Evolutionary conservation across 2,113 vertebrate genomes (phyloP), one percentile per base, ranked within the genome.

Genomic region (Gnathonemus echidnorhynchus): DNA sequence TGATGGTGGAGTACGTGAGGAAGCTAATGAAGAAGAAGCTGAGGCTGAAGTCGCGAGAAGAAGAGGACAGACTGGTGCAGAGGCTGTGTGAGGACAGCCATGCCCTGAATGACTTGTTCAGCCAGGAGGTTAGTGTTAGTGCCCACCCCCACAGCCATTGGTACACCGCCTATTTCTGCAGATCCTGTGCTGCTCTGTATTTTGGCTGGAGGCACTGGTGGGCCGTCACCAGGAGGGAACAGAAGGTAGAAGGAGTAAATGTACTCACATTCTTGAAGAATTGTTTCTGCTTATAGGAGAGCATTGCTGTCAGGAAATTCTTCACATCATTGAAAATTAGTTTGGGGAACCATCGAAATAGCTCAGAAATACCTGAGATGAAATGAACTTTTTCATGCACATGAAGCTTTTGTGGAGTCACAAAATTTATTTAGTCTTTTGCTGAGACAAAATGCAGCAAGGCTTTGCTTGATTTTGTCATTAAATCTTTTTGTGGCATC

Each of bases 1-100:
- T 98, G 92, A 95, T 96, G 85, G 94, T 93, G 85, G 95, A 96
- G 50, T 97, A 98, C 88, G 94, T 98, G 0, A 90, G 90, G 90
- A 96, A 94, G 91, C 95, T 97, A 91, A 92, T 98, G 92, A 97
- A 96, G 92, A 95, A 91, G 88, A 96, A 95, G 89, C 90, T 95
- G 85, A 96, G 93, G 89, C 92, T 95, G 91, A 97, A 94, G 94
- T 93, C 89, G 0, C 88, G 90, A 0, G 91, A 94, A 2, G 95
- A 96, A 88, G 97, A 98, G 93, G 94, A 96, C 90, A 93, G 89
- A 2, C 92, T 97, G 90, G 96, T 97, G 0, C 24, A 86, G 0
- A 91, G 93, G 56, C 90, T 98, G 88, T 93, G 56, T 1, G 93
- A 94, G 3, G 96, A 97, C 0, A 95, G 94, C 3, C 83, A 80